Base-by-base conservation (phyloP, 1,140 invertebrate genomes). In the Drosophila paulistorum region DNA sequence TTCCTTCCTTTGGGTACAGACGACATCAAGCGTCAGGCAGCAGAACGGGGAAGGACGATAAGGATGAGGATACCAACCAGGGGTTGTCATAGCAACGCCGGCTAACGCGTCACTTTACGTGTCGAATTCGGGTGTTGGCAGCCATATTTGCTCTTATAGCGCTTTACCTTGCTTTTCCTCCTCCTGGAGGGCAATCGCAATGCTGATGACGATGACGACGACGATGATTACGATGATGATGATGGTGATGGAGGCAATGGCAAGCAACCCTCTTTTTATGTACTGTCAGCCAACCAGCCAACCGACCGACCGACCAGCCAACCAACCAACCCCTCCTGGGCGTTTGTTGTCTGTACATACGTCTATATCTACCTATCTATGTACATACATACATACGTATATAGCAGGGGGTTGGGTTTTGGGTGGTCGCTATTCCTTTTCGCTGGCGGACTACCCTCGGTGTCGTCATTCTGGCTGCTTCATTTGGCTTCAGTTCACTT, bases 91-190 rank as follows among this genome's bases (percentile, higher is more conserved):
- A 83, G 83, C 83, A 86, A 86, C 83, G 83, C 84, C 57, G 79
- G 84, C 84, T 87, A 86, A 86, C 83, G 83, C 86, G 86, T 87
- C 86, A 90, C 87, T 90, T 90, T 91, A 90, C 87, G 87, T 90
- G 87, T 90, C 89, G 87, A 90, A 91, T 91, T 84, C 87, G 90
- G 87, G 87, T 90, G 89, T 90, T 91, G 87, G 87, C 87, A 91
- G 87, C 87, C 87, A 90, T 90, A 90, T 90, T 90, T 90, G 90
- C 87, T 90, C 89, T 90, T 91, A 81, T 82, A 82, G 85, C 85
- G 81, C 86, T 85, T 90, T 86, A 85, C 87, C 86, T 81, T 89
- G 79, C 84, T 87, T 89, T 80, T 83, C 64, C 39, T 57, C 41
- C 57, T 68, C 51, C 20, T 45, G 37, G 42, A 70, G 37, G 37